phyloP scores from a whole-genome alignment of 2,797 vertebrate genomes.

The Lepidocolaptes lacrymiger region DNA sequence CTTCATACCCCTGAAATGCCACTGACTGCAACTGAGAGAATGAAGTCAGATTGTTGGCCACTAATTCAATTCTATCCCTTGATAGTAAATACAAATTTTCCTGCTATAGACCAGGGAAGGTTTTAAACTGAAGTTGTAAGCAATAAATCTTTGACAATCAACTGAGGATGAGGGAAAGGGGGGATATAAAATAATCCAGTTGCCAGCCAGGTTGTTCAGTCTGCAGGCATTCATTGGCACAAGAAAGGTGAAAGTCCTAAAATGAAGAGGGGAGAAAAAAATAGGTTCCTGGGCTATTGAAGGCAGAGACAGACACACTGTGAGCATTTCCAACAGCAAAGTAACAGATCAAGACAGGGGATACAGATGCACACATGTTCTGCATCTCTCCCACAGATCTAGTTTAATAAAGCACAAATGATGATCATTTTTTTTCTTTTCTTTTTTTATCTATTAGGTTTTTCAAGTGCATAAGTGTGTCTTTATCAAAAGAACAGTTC shows the following conservation, averaged over 20 bases:
- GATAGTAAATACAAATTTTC: background rate
- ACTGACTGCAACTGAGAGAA: background rate
- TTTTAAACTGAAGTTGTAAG: background rate
- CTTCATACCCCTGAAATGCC: background rate
- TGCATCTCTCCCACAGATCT: constrained; percentile 42
- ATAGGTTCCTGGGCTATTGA: background rate
- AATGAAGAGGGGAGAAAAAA: background rate
- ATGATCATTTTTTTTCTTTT: background rate
- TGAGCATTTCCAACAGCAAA: constrained; percentile 30
- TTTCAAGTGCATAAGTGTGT: constrained; percentile 63
- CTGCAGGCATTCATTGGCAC: background rate
- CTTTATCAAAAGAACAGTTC: constrained; percentile 79
- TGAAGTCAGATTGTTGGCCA: background rate
- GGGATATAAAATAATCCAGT: background rate
- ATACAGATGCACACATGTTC: constrained; percentile 10
- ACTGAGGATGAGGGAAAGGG: background rate
- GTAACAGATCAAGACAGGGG: constrained; percentile 34
- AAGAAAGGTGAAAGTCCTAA: constrained; percentile 5
- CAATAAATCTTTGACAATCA: background rate
- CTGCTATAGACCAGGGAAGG: background rate
- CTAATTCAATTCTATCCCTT: background rate
- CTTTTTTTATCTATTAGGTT: constrained; percentile 58
- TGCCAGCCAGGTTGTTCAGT: background rate
- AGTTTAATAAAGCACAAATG: constrained; percentile 67
- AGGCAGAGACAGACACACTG: background rate